Evolutionary conservation across 2,797 vertebrate species (phyloP), one percentile per base, ranked within the genome.

Genomic region (Sebastiscus albofasciatus): DNA sequence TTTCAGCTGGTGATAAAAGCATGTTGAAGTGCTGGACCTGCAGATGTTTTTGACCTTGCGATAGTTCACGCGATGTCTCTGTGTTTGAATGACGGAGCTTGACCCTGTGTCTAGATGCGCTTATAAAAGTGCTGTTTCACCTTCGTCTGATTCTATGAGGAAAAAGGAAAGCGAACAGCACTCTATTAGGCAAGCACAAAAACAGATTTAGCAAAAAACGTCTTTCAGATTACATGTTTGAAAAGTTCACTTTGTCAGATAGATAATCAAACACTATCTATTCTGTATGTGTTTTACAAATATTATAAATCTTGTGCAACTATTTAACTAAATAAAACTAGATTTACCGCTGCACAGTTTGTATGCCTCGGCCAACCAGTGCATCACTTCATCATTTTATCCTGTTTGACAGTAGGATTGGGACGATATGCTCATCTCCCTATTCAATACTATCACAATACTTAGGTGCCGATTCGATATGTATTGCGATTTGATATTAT

Each of bases 1-100:
- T 83, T 55, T 76, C 34, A 62, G 55, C 20, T 27, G 14, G 20
- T 67, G 52, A 85, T 85, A 77, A 87, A 86, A 87, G 56, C 20
- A n/a, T 54, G 31, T 18, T 70, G 24, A 82, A 81, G 68, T 66
- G 79, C n/a, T 46, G 31, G 16, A 72, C 26, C 11, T 34, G 42
- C 22, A 42, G 14, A 72, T 72, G 26, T 79, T 87, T 81, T 68
- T 67, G 11, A 80, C 54, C 64, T 85, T 73, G 46, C 36, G 73
- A 72, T n/a, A 54, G 42, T 69, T 74, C 20, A 46, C 68, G n/a
- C 11, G 67, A 24, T 33, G 26, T 65, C 14, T 67, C 6, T 56
- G 26, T n/a, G 56, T 69, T 69, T 76, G 70, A 77, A 77, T 81
- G 75, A 79, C 22, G 27, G 18, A 61, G 67, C 46, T 42, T 77